Base-by-base conservation (phyloP, 2,888 invertebrate species). In the Chrysolina americana region DNA sequence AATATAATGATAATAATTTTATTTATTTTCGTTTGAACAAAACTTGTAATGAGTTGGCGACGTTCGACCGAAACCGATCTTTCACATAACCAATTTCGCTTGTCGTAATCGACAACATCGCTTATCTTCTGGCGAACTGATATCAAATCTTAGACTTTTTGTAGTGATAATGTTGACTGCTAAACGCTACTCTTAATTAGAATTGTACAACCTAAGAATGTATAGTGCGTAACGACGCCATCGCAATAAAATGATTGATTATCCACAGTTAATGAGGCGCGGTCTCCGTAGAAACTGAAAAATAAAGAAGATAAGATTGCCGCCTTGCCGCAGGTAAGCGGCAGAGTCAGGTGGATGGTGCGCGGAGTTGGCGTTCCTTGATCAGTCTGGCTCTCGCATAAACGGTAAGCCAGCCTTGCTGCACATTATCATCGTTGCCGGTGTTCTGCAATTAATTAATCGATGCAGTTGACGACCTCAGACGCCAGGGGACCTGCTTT, bases 381-480 rank as follows among this genome's bases (percentile, higher is more conserved):
- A 59, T n/a, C 36, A 28, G 59, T 59, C 59, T 36, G 28, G 36
- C 59, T 59, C 59, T 59, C 59, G 28, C 10, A 59, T n/a, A 28
- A 28, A 28, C 28, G 59, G 59, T 59, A 59, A 23, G 23, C 47
- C 47, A 36, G 47, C 23, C 59, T 59, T 59, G 59, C 8, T 59
- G 59, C 59, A 59, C 59, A 28, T 59, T 36, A 59, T 59, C 59
- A 28, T 59, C 36, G 59, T 59, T 36, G 36, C 59, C 59, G 59
- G 59, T 59, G 59, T 59, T 28, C 59, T 59, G 59, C 59, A 36
- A 59, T 59, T 59, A 59, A 59, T 59, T 59, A 59, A 59, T 59
- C 59, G 59, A 59, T 59, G 59, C 59, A 28, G 59, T 59, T n/a
- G 59, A 59, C 59, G 59, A 59, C 59, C 59, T 59, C 59, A 59